These are phyloP conservation scores for Ptychadena robeensis DNA, from an alignment of 2,797 vertebrate species.

Conservation along the genomic window DNA sequence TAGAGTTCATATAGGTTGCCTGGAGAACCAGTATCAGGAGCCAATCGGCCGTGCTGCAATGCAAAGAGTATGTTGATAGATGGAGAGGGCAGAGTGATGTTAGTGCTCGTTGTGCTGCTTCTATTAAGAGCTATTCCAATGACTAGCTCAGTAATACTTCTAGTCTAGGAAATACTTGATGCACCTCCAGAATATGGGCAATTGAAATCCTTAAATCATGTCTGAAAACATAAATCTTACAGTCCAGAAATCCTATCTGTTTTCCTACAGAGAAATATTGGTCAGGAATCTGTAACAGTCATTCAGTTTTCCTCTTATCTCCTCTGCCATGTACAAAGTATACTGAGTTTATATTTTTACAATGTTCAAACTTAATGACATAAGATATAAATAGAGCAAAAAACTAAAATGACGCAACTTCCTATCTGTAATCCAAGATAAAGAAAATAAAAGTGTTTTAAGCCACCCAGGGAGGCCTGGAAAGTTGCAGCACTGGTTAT, in stretches of 20 bases:
- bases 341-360: not conserved
- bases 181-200: not conserved
- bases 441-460: conserved; percentile 44
- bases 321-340: not conserved
- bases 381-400: not conserved
- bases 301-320: not conserved
- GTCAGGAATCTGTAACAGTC: too few species aligned
- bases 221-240: not conserved
- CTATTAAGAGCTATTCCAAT: too few species aligned
- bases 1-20: too few species aligned
- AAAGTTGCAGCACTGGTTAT: conserved; percentile 43
- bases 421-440: conserved; percentile 49
- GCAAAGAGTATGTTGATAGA: too few species aligned
- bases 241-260: not conserved
- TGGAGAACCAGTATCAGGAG: too few species aligned
- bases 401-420: not conserved
- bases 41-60: too few species aligned
- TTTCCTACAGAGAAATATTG: not conserved
- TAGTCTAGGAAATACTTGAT: not conserved
- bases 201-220: not conserved
- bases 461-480: conserved; percentile 50
- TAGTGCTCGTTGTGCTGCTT: too few species aligned
- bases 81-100: too few species aligned
- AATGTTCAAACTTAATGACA: not conserved
- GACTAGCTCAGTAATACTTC: too few species aligned